Evolutionary conservation across 2,113 vertebrate species (phyloP).

Genomic region (Platanista minor): DNA sequence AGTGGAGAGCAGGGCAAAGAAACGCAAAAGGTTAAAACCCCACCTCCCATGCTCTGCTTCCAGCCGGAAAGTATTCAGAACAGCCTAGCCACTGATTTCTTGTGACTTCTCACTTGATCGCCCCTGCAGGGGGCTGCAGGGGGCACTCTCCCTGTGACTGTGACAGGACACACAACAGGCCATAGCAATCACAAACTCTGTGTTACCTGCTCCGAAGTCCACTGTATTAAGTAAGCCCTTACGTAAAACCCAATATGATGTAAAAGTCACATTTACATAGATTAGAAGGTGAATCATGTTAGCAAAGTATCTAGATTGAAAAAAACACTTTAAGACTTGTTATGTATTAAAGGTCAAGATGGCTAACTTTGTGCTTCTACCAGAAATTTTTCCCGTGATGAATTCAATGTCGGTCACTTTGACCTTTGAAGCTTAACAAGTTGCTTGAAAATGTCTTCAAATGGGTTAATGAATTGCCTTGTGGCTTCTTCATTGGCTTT

Average conservation of each 20-base stretch:
- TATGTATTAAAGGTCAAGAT: slow-evolving; percentile 76
- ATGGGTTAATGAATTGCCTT: slow-evolving; percentile 59
- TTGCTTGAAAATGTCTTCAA: slow-evolving; percentile 66
- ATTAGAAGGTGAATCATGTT: slow-evolving; percentile 30
- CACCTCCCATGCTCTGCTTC: neutral
- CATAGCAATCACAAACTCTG: slow-evolving; percentile 26
- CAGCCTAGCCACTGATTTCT: neutral
- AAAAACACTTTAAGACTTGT: slow-evolving; percentile 76
- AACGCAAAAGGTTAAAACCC: neutral
- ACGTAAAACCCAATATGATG: neutral
- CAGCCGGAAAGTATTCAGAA: neutral
- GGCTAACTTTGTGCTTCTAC: slow-evolving; percentile 73
- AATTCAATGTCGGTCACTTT: slow-evolving; percentile 70
- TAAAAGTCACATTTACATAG: slow-evolving; percentile 59
- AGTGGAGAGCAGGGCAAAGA: slow-evolving; percentile 20
- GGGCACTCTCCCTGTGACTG: slow-evolving; percentile 14
- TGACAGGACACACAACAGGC: neutral
- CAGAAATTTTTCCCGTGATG: slow-evolving; percentile 66
- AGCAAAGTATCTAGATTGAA: slow-evolving; percentile 64
- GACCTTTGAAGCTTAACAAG: slow-evolving; percentile 77
- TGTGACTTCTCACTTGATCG: neutral
- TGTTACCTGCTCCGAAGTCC: slow-evolving; percentile 40
- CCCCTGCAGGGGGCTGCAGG: neutral
- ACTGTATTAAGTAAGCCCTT: slow-evolving; percentile 4
- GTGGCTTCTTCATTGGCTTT: slow-evolving; percentile 39